A percentile compares a stretch with the other conserved stretches of the same genome.
These are phyloP conservation scores for Cantharis rufa DNA, from an alignment of 2,888 invertebrate species.

Conservation along the genomic window DNA sequence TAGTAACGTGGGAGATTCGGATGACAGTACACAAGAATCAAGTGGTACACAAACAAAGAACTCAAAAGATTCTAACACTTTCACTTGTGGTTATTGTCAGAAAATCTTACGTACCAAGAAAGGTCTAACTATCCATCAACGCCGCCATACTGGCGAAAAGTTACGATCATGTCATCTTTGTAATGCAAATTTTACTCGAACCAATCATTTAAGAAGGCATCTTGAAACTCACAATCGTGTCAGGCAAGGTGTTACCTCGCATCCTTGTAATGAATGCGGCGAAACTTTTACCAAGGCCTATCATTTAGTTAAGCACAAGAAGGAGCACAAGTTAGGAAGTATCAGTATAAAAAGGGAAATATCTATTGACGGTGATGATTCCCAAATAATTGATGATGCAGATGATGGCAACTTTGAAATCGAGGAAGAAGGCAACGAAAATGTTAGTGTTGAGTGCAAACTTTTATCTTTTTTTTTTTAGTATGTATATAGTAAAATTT, in stretches of 20 bases:
- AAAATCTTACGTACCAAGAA: conserved; percentile 47
- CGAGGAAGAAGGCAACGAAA: conserved; percentile 4
- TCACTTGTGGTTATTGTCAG: conserved; percentile 48
- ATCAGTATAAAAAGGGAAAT: conserved; percentile 19
- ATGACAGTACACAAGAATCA: conserved; percentile 21
- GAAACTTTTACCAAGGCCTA: conserved; percentile 40
- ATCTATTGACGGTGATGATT: conserved; percentile 27
- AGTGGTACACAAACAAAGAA: conserved; percentile 28
- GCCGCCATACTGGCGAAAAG: conserved; percentile 50
- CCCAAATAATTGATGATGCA: conserved; percentile 21
- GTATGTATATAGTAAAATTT: not conserved
- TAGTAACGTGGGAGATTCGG: conserved; percentile 36
- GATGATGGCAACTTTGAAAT: conserved; percentile 10
- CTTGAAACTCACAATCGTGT: conserved; percentile 46
- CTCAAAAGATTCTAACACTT: conserved; percentile 36
- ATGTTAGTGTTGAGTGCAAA: not conserved
- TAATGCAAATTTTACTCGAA: conserved; percentile 48
- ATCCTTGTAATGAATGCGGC: conserved; percentile 42
- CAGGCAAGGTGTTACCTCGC: conserved; percentile 30
- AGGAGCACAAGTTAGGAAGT: conserved; percentile 35
- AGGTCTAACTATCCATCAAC: conserved; percentile 49
- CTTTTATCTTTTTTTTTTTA: not conserved
- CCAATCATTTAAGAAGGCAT: conserved; percentile 50
- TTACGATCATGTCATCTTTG: conserved; percentile 49
- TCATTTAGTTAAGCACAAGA: conserved; percentile 40